Base-by-base conservation (phyloP, 2,113 vertebrate species). In the Bambusicola thoracicus region DNA sequence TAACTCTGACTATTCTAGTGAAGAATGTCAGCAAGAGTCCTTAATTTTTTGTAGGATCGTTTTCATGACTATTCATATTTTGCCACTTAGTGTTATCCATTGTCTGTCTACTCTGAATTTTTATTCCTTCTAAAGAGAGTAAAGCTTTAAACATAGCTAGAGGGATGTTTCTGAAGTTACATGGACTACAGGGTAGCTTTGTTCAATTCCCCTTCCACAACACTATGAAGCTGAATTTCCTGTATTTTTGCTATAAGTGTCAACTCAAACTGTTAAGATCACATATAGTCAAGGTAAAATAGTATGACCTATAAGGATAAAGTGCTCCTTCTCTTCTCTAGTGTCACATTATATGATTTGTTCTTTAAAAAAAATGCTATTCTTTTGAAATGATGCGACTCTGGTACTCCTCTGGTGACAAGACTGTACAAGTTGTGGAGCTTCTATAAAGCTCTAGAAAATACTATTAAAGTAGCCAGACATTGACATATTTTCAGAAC, bases 401-500 rank as follows among this genome's bases (percentile, higher is more conserved):
- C 83, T 25, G 38, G 76, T 85, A 27, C 75, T 81, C 78, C 72
- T 21, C 32, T 93, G 79, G 49, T 91, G 95, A 92, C 89, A 88
- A 11, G 96, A 85, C 91, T 93, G 90, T 79, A 93, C 62, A 91
- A 65, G 73, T 94, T n/a, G n/a, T n/a, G n/a, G n/a, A n/a, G n/a
- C n/a, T n/a, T n/a, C n/a, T n/a, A n/a, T n/a, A n/a, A n/a, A n/a
- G n/a, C n/a, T n/a, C n/a, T n/a, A n/a, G n/a, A n/a, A n/a, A n/a
- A n/a, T n/a, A n/a, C n/a, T n/a, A 59, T 63, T 38, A 94, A 84
- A 91, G 84, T 70, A 95, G 74, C 79, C 89, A 92, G 78, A 92
- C 77, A 88, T 48, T 83, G 75, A 91, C 68, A 95, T 78, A 85
- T 92, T 95, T 95, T 94, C 79, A 84, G 93, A 97, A 94, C 77